Conservation (phyloP, 2,888 invertebrate genomes). For the Apamea anceps region DNA sequence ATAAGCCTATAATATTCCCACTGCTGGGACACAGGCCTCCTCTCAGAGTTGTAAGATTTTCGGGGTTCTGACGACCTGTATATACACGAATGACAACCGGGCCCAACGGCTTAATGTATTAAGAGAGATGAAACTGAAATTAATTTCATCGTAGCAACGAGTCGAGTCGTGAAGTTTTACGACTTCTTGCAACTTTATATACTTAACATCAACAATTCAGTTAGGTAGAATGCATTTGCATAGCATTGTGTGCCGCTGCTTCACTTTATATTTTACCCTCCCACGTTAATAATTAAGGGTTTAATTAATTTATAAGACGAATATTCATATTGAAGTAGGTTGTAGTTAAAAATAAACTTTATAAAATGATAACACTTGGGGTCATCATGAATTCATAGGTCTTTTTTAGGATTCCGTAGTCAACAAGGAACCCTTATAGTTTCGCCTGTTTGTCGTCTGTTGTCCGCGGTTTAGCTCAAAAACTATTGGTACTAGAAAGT, state of each 20-base stretch:
- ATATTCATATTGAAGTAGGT: not conserved
- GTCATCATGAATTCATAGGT: not conserved
- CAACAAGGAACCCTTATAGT: too few species aligned
- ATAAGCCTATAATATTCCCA: too few species aligned
- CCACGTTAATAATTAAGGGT: slow-evolving; percentile 1
- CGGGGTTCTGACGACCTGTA: too few species aligned
- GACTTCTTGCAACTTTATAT: slow-evolving; percentile 11
- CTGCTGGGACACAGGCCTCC: too few species aligned
- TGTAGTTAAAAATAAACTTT: too few species aligned
- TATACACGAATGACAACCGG: too few species aligned
- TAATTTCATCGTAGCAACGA: not conserved
- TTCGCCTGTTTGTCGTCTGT: too few species aligned
- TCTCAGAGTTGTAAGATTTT: too few species aligned
- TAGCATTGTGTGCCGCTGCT: not conserved
- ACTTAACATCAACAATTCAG: slow-evolving; percentile 10
- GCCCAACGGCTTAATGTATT: not conserved
- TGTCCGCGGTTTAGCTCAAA: too few species aligned
- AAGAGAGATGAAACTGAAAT: not conserved
- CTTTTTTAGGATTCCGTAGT: too few species aligned
- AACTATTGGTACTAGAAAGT: too few species aligned
- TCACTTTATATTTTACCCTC: slow-evolving; percentile 1
- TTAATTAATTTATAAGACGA: not conserved
- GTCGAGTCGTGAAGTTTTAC: slow-evolving; percentile 8
- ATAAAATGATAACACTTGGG: too few species aligned
- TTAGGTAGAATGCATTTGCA: slow-evolving; percentile 39